Conservation (phyloP, 2,797 vertebrate species). For the Enteromius radiatus region DNA sequence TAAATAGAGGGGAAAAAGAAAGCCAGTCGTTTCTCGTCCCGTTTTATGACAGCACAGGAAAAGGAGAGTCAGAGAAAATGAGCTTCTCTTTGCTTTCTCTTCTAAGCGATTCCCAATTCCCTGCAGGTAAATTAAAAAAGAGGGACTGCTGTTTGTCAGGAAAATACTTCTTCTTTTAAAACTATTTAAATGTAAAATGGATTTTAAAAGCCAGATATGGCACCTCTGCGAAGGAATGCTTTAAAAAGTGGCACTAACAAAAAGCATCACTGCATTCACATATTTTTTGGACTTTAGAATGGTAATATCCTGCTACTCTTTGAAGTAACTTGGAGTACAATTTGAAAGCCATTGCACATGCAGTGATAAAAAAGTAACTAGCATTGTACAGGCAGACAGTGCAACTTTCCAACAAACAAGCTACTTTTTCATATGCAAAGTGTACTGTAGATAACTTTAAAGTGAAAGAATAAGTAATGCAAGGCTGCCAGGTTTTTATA, state of each 20-base stretch:
- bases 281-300: neutral
- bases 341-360: neutral
- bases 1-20: constrained; percentile 1
- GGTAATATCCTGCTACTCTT: neutral
- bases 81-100: constrained; percentile 33
- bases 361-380: neutral
- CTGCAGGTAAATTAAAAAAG: constrained; percentile 52
- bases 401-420: neutral
- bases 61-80: constrained; percentile 48
- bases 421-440: constrained; percentile 4
- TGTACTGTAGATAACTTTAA: neutral
- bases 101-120: constrained; percentile 46
- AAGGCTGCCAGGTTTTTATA: neutral
- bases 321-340: neutral
- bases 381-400: neutral
- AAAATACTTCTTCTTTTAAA: constrained; percentile 37
- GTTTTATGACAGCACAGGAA: constrained; percentile 52
- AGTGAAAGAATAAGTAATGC: neutral
- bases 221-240: neutral
- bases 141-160: constrained; percentile 52
- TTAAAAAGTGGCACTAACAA: constrained; percentile 3
- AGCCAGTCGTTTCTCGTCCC: neutral
- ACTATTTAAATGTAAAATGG: constrained; percentile 40
- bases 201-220: constrained; percentile 38
- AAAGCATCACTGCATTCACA: neutral